These are phyloP conservation scores for Allacma fusca DNA, from an alignment of 2,888 invertebrate genomes.

Conservation along the genomic window DNA sequence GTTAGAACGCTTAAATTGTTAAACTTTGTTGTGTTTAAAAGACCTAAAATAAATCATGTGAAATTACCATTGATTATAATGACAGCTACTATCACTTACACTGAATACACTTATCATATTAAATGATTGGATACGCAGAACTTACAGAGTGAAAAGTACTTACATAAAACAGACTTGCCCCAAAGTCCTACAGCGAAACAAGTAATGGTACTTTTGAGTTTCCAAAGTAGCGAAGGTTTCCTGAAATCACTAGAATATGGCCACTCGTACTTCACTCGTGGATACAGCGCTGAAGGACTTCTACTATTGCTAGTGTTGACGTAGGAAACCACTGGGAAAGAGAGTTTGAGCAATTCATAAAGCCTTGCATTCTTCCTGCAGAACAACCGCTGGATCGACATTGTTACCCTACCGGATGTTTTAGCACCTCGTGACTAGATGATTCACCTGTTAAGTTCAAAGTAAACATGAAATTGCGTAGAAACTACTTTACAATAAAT, in stretches of 20 bases:
- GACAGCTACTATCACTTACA: too few relatives aligned
- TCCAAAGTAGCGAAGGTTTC: slow-evolving; percentile 78
- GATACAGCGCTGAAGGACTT: background rate
- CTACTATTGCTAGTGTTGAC: background rate
- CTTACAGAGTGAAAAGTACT: too few relatives aligned
- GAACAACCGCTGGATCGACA: too few relatives aligned
- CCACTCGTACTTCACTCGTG: slow-evolving; percentile 70
- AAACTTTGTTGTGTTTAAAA: slow-evolving; percentile 82
- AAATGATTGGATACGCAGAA: too few relatives aligned
- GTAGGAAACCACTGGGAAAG: background rate
- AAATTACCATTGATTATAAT: background rate
- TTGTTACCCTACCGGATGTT: too few relatives aligned
- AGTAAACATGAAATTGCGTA: too few relatives aligned
- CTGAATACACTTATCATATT: too few relatives aligned
- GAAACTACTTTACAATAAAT: too few relatives aligned
- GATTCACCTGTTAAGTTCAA: too few relatives aligned
- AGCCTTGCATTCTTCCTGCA: too few relatives aligned
- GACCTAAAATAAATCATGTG: slow-evolving; percentile 70
- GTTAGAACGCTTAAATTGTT: slow-evolving; percentile 79
- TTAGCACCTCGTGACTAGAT: too few relatives aligned
- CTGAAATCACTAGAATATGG: slow-evolving; percentile 77
- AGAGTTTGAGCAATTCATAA: too few relatives aligned
- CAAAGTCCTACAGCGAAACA: slow-evolving; percentile 84
- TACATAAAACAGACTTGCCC: slow-evolving; percentile 85
- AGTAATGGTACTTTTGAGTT: slow-evolving; percentile 81